Conservation (phyloP, 2,113 vertebrate species). For the Hemicordylus capensis region DNA sequence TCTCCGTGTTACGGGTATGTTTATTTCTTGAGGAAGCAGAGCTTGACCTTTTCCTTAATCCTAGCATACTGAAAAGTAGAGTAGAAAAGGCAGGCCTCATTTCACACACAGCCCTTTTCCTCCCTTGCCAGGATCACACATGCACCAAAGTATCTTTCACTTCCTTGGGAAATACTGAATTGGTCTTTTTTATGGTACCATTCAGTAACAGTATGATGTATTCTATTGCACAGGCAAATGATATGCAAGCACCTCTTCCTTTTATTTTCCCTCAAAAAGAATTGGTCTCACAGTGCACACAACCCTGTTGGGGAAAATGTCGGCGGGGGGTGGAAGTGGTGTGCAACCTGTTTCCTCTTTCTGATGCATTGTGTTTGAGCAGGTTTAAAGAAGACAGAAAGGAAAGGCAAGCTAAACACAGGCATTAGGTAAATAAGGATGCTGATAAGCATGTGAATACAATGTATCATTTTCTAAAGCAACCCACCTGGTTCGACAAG, state of each 20-base stretch:
- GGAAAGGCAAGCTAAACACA: slow-evolving; percentile 3
- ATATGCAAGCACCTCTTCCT: slow-evolving; percentile 39
- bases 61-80: background rate
- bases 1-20: background rate
- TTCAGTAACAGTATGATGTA: slow-evolving; percentile 25
- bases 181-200: slow-evolving; percentile 43
- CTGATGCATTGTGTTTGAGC: slow-evolving; percentile 26
- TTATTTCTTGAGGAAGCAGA: background rate
- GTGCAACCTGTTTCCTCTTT: slow-evolving; percentile 40
- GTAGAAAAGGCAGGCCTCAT: slow-evolving; percentile 28
- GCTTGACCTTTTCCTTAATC: background rate
- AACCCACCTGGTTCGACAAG: slow-evolving; percentile 28
- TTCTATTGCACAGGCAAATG: slow-evolving; percentile 34
- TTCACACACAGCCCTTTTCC: background rate
- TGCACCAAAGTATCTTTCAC: slow-evolving; percentile 15
- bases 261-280: slow-evolving; percentile 53
- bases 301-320: slow-evolving; percentile 23
- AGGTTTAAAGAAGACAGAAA: slow-evolving; percentile 41
- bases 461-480: slow-evolving; percentile 33
- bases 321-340: no score
- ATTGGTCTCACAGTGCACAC: slow-evolving; percentile 37
- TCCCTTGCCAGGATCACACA: slow-evolving; percentile 49
- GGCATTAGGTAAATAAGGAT: slow-evolving; percentile 21
- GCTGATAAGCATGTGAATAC: slow-evolving; percentile 36
- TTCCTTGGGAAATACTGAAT: slow-evolving; percentile 38